Percentiles rank a stretch among this genome's conserved stretches.
These are phyloP conservation scores for human (Homo sapiens) DNA, from an alignment of 2,113 vertebrate species.

Conservation along the genomic window DNA sequence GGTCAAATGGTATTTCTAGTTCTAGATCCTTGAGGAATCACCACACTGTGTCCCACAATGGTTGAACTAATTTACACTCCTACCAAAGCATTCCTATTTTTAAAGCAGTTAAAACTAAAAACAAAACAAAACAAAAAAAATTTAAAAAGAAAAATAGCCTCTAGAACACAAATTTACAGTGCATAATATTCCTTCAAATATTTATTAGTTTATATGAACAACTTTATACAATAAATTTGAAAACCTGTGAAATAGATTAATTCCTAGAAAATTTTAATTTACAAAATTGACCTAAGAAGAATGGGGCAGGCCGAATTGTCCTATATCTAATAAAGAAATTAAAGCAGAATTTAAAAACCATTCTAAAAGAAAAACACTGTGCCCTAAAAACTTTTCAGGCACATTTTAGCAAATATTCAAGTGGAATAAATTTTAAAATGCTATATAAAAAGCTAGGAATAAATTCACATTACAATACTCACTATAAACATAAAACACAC, in stretches of 20 bases:
- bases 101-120: background rate
- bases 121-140: background rate
- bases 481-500: background rate
- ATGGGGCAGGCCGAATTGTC: background rate
- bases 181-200: background rate
- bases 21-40: no score
- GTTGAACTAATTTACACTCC: no score
- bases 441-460: background rate
- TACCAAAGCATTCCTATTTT: no score
- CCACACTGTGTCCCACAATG: no score
- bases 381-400: background rate
- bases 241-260: background rate
- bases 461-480: background rate
- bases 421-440: background rate
- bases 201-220: background rate
- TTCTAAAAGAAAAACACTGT: background rate
- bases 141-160: background rate
- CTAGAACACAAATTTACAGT: background rate
- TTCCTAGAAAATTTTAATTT: background rate
- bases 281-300: background rate
- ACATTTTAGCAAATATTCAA: conserved; percentile 10
- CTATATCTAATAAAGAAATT: background rate
- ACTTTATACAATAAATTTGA: background rate
- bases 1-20: no score
- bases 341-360: background rate